Conservation (phyloP, 2,888 invertebrate genomes). For the Phragmatobia fuliginosa region DNA sequence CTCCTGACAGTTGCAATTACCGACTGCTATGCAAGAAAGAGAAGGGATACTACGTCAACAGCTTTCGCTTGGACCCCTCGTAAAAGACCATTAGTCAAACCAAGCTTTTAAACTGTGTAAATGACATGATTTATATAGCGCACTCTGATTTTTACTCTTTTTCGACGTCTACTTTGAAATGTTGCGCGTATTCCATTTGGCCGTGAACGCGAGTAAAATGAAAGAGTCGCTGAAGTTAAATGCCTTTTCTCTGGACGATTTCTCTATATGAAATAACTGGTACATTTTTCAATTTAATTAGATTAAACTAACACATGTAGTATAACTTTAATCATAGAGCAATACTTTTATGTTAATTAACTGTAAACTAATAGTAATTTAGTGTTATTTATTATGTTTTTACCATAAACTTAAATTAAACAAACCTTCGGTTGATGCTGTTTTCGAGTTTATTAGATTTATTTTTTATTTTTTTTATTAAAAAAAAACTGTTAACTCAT, state of each 20-base stretch:
- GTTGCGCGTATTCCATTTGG: constrained; percentile 68
- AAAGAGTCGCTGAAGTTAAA: constrained; percentile 64
- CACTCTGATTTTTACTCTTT: constrained; percentile 67
- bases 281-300: neutral
- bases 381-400: too few species aligned
- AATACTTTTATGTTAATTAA: too few species aligned
- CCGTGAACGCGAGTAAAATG: constrained; percentile 63
- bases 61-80: constrained; percentile 53
- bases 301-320: constrained; percentile 2
- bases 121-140: constrained; percentile 71
- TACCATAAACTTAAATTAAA: too few species aligned
- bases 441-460: too few species aligned
- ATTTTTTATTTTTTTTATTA: too few species aligned
- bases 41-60: constrained; percentile 56
- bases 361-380: neutral
- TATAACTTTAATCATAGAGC: neutral
- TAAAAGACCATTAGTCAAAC: constrained; percentile 71
- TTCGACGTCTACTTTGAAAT: constrained; percentile 67
- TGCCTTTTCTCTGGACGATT: constrained; percentile 39
- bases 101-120: constrained; percentile 73
- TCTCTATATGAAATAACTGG: constrained; percentile 42
- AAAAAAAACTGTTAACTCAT: too few species aligned
- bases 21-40: constrained; percentile 45
- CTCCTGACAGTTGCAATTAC: constrained; percentile 24
- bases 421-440: too few species aligned